These are phyloP conservation scores for Drosophila nebulosa DNA, from an alignment of 1,140 invertebrate genomes.

Conservation along the genomic window DNA sequence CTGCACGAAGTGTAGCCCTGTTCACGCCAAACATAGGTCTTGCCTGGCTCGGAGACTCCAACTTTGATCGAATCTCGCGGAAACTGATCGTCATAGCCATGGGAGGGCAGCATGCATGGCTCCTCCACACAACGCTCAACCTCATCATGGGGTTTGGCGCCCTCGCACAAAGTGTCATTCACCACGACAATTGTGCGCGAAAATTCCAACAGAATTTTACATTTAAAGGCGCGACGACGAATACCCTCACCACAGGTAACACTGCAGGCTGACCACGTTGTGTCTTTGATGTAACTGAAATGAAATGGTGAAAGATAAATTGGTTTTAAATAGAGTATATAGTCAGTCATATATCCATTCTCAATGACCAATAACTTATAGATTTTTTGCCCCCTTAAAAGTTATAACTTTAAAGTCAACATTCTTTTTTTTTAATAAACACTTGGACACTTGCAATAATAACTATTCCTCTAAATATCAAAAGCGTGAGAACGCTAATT, in stretches of 20 bases:
- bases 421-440: no score
- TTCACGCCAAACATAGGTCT: slow-evolving; percentile 91
- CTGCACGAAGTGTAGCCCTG: slow-evolving; percentile 94
- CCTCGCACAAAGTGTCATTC: slow-evolving; percentile 93
- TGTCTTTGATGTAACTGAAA: slow-evolving; percentile 83
- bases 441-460: no score
- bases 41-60: slow-evolving; percentile 83
- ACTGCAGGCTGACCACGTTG: slow-evolving; percentile 93
- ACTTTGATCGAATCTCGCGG: slow-evolving; percentile 83
- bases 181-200: slow-evolving; percentile 91
- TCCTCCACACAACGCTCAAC: slow-evolving; percentile 89
- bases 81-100: slow-evolving; percentile 85
- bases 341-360: no score
- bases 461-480: no score
- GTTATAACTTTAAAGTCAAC: no score
- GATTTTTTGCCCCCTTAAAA: no score
- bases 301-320: no score
- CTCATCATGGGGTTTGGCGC: slow-evolving; percentile 89
- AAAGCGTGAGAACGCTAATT: no score
- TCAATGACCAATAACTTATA: no score
- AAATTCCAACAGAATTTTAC: slow-evolving; percentile 96
- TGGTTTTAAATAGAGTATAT: no score
- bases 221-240: slow-evolving; percentile 89
- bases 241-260: slow-evolving; percentile 94
- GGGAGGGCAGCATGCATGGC: slow-evolving; percentile 85